Conservation (phyloP, 1,140 invertebrate species). For the Drosophila rufa region DNA sequence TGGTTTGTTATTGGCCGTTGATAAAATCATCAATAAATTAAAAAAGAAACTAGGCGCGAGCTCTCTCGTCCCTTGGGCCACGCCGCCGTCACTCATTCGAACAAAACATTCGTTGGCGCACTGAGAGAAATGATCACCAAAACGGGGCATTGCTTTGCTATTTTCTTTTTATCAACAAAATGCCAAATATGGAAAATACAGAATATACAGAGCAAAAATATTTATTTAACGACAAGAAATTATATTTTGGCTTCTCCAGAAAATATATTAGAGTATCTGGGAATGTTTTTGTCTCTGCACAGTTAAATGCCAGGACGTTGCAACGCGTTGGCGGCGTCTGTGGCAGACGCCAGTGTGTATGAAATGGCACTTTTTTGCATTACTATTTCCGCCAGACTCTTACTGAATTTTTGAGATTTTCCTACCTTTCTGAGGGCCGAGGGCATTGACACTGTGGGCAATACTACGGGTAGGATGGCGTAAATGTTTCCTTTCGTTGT, state of each 20-base stretch:
- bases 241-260: no score
- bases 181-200: no score
- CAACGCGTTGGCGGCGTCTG: slow-evolving; percentile 48
- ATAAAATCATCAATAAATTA: slow-evolving; percentile 77
- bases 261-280: no score
- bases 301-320: slow-evolving; percentile 52
- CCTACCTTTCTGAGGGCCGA: not conserved
- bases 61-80: slow-evolving; percentile 11
- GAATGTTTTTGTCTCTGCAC: not conserved
- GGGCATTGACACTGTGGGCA: slow-evolving; percentile 5
- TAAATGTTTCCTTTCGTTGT: not conserved
- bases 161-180: not conserved
- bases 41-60: slow-evolving; percentile 62
- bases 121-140: not conserved
- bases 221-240: no score
- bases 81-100: slow-evolving; percentile 54
- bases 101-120: slow-evolving; percentile 46
- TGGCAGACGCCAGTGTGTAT: slow-evolving; percentile 35
- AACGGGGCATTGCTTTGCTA: no score
- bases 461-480: not conserved
- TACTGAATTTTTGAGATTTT: slow-evolving; percentile 11
- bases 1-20: slow-evolving; percentile 67
- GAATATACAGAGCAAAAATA: no score
- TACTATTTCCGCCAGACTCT: slow-evolving; percentile 15
- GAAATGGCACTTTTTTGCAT: slow-evolving; percentile 8